Conservation (phyloP, 2,797 vertebrate genomes). For the Falco concolor region DNA sequence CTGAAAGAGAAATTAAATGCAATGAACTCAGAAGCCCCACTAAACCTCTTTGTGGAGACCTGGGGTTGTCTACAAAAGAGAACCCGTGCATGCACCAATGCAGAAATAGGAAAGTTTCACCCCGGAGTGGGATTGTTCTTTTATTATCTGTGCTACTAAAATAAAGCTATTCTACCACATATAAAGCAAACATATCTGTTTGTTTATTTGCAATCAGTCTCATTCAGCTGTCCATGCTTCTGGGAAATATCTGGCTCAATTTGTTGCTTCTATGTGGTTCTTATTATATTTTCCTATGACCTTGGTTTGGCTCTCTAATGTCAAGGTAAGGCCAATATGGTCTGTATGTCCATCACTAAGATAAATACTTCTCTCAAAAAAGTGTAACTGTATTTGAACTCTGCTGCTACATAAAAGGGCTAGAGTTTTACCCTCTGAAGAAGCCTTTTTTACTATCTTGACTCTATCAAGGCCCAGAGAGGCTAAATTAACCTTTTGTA, state of each 20-base stretch:
- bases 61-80: not conserved
- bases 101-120: not conserved
- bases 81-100: fast-evolving
- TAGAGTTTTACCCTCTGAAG: not conserved
- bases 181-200: not conserved
- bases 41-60: not conserved
- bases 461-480: not conserved
- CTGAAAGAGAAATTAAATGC: not conserved
- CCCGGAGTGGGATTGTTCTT: not conserved
- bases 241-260: not conserved
- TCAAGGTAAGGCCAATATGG: not conserved
- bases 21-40: not conserved
- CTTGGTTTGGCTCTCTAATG: not conserved
- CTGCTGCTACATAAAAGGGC: not conserved
- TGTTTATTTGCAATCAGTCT: not conserved
- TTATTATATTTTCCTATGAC: not conserved
- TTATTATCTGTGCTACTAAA: not conserved
- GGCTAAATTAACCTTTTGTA: not conserved
- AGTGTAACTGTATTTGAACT: not conserved
- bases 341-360: fast-evolving
- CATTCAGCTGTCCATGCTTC: not conserved
- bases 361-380: not conserved
- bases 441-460: not conserved
- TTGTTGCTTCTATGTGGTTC: not conserved
- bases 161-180: not conserved